Conservation (phyloP, 1,140 invertebrate genomes). For the Cepaea nemoralis region DNA sequence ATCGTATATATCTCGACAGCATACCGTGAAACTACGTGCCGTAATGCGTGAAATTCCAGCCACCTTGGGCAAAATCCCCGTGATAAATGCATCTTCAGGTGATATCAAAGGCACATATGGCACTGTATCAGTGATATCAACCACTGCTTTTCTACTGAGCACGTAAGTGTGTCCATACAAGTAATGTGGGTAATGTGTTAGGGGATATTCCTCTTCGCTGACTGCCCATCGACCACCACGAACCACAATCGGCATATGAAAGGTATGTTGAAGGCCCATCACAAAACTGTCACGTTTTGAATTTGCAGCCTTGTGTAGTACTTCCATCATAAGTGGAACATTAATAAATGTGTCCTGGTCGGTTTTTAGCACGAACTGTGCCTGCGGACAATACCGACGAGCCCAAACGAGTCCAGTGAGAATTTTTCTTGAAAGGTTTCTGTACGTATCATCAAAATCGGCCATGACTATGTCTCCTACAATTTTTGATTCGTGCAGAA, state of each 20-base stretch:
- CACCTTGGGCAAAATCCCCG: conserved; percentile 51
- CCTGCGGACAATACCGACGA: conserved; percentile 75
- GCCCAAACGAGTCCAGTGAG: conserved; percentile 87
- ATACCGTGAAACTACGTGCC: conserved; percentile 19
- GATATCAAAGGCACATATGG: conserved; percentile 49
- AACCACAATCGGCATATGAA: background rate
- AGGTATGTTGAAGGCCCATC: background rate
- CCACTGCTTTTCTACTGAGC: conserved; percentile 54
- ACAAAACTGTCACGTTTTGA: background rate
- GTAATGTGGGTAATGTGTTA: conserved; percentile 57
- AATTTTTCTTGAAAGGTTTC: conserved; percentile 73
- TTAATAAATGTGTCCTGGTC: conserved; percentile 90
- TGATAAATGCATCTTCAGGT: conserved; percentile 70
- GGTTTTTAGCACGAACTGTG: conserved; percentile 83
- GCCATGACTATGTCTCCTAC: conserved; percentile 55
- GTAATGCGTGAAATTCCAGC: conserved; percentile 23
- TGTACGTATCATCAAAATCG: conserved; percentile 56
- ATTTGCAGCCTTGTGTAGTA: background rate
- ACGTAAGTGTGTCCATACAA: conserved; percentile 64
- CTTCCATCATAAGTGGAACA: conserved; percentile 72
- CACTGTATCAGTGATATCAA: conserved; percentile 51
- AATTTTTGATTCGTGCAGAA: conserved; percentile 34
- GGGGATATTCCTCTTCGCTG: conserved; percentile 22
- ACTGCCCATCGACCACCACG: conserved; percentile 40
- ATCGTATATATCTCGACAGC: background rate